phyloP scores from a whole-genome alignment of 2,888 invertebrate genomes.

The Papilio demoleus region DNA sequence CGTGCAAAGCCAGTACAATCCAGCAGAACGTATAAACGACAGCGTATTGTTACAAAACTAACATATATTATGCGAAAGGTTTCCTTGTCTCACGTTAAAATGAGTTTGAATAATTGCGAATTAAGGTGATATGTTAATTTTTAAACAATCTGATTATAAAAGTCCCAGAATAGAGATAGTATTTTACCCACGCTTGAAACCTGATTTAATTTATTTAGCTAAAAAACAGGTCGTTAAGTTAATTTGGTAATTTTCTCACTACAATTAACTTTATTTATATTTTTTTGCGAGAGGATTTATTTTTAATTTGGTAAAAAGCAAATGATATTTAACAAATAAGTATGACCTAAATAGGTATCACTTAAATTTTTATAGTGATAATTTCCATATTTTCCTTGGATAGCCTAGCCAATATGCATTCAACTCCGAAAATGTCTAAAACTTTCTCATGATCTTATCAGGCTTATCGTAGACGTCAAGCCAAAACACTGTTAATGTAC shows the following conservation, averaged over 20 bases:
- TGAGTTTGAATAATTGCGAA: conserved; percentile 18
- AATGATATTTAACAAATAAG: too few species aligned
- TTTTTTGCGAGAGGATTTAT: too few species aligned
- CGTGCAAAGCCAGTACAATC: too few species aligned
- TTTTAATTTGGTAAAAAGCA: neutral
- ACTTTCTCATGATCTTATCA: too few species aligned
- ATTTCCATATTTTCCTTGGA: too few species aligned
- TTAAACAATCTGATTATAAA: conserved; percentile 21
- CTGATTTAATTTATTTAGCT: neutral
- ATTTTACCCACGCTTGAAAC: conserved; percentile 18
- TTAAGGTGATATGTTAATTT: conserved; percentile 19
- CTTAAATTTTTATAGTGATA: too few species aligned
- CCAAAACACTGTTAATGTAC: too few species aligned
- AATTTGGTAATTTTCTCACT: neutral
- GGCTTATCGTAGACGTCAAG: too few species aligned
- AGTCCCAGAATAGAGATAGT: conserved; percentile 8
- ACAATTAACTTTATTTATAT: neutral
- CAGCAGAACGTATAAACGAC: neutral
- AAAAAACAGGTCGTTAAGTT: neutral
- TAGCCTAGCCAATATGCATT: too few species aligned
- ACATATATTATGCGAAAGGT: conserved; percentile 17
- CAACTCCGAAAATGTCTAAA: too few species aligned
- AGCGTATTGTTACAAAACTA: neutral
- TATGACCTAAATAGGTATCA: too few species aligned
- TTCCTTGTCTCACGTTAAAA: conserved; percentile 8